phyloP scores from a whole-genome alignment of 2,797 vertebrate genomes.

The Hipposideros larvatus region DNA sequence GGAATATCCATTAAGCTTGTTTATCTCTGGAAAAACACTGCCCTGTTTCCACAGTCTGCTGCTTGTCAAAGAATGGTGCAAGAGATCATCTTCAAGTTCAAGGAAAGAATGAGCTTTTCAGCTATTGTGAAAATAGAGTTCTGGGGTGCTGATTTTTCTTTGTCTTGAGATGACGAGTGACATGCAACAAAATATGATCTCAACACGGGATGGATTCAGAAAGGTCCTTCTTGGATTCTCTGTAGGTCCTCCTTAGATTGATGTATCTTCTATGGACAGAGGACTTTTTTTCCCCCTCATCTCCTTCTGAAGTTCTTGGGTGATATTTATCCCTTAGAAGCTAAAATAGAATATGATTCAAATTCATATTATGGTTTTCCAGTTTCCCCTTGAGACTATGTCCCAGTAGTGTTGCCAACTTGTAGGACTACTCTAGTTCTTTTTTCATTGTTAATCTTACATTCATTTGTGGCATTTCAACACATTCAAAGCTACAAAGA shows the following conservation, averaged over 20 bases:
- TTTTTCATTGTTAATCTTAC: background rate
- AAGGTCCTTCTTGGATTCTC: background rate
- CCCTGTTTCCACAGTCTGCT: slow-evolving; percentile 57
- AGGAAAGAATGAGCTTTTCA: slow-evolving; percentile 39
- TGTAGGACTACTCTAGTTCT: background rate
- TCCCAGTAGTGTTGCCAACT: background rate
- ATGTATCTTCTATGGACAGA: background rate
- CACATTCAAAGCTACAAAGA: background rate
- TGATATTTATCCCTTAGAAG: background rate
- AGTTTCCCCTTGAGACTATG: background rate
- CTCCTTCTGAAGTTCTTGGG: background rate
- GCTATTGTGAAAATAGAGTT: background rate
- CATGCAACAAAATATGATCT: background rate
- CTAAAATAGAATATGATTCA: background rate
- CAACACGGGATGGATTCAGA: background rate
- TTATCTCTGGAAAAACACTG: slow-evolving; percentile 81
- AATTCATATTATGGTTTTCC: slow-evolving; percentile 19
- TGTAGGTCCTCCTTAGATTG: background rate
- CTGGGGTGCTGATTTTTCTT: background rate
- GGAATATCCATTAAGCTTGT: slow-evolving; percentile 78
- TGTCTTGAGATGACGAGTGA: background rate
- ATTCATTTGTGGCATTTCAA: background rate
- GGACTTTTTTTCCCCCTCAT: background rate
- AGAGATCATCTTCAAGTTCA: slow-evolving; percentile 68
- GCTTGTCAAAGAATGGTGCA: slow-evolving; percentile 55